Percentiles rank a stretch among this genome's conserved stretches.
Evolutionary conservation across 1,140 invertebrate species (phyloP).

Genomic region (Archegozetes longisetosus): DNA sequence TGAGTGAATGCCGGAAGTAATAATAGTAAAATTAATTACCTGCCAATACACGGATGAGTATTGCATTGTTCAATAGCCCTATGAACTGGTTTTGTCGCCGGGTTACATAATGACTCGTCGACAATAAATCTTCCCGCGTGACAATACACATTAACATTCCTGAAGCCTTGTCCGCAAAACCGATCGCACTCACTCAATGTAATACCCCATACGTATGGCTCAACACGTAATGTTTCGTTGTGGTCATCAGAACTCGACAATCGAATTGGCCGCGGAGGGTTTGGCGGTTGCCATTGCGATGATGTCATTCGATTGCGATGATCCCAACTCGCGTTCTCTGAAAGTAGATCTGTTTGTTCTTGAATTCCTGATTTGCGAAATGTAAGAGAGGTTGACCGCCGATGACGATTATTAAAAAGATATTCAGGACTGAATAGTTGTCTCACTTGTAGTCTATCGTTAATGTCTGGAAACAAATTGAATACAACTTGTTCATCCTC

Average conservation of each 20-base stretch:
- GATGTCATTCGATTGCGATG: neutral
- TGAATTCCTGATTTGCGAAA: conserved; percentile 8
- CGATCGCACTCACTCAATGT: conserved; percentile 7
- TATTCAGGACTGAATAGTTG: neutral
- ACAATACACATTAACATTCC: conserved; percentile 18
- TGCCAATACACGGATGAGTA: conserved; percentile 19
- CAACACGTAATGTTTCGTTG: conserved; percentile 2
- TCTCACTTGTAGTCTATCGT: neutral
- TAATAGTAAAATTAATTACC: conserved; percentile 16
- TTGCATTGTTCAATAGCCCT: conserved; percentile 19
- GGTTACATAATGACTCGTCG: conserved; percentile 17
- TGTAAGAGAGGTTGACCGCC: neutral
- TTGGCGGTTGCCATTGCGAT: neutral
- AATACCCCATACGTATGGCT: conserved; percentile 10
- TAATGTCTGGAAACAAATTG: neutral
- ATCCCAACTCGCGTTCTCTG: conserved; percentile 6
- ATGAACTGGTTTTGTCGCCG: conserved; percentile 16
- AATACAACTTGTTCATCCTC: neutral
- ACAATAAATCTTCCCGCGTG: conserved; percentile 13
- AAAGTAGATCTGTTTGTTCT: conserved; percentile 1
- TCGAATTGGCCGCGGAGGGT: neutral
- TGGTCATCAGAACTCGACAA: neutral
- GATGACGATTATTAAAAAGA: neutral
- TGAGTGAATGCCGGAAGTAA: too few species aligned
- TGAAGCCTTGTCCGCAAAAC: conserved; percentile 13